Evolutionary conservation across 1,140 invertebrate genomes (phyloP).

Genomic region (Formica selysi): DNA sequence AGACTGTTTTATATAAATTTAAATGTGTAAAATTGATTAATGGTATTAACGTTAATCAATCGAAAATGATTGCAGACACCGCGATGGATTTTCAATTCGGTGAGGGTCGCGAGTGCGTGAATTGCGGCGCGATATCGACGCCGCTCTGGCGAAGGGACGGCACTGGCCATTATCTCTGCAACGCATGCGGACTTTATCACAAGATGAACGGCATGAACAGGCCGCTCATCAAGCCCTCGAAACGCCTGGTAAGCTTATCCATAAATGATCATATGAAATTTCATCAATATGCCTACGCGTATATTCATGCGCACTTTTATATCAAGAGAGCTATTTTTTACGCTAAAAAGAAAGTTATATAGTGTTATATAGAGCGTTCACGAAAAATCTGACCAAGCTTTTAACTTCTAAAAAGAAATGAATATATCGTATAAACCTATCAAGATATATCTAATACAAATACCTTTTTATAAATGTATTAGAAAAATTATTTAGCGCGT

Average conservation of each 20-base stretch:
- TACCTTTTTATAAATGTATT: background rate
- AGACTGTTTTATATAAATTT: background rate
- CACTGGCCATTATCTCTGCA: constrained; percentile 99
- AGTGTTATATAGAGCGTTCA: background rate
- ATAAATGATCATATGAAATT: constrained; percentile 11
- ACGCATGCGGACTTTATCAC: constrained; percentile 98
- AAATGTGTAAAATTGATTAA: constrained; percentile 7
- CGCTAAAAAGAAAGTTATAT: background rate
- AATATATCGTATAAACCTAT: background rate
- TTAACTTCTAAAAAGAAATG: background rate
- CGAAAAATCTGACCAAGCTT: background rate
- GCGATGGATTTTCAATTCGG: constrained; percentile 93
- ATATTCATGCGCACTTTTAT: background rate
- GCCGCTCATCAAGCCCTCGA: constrained; percentile 95
- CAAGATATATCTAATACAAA: background rate
- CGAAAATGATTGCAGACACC: constrained; percentile 87
- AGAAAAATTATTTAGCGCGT: background rate
- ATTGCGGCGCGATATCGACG: constrained; percentile 98
- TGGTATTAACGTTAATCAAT: background rate
- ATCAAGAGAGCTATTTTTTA: background rate
- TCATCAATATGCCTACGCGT: background rate
- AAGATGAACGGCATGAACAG: constrained; percentile 98
- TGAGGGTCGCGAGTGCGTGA: constrained; percentile 97
- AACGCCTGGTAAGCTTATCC: constrained; percentile 93
- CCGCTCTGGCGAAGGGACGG: constrained; percentile 98